Evolutionary conservation across 2,888 invertebrate genomes (phyloP), one percentile per base, ranked within the genome.

Genomic region (Protodeltote pygarga): DNA sequence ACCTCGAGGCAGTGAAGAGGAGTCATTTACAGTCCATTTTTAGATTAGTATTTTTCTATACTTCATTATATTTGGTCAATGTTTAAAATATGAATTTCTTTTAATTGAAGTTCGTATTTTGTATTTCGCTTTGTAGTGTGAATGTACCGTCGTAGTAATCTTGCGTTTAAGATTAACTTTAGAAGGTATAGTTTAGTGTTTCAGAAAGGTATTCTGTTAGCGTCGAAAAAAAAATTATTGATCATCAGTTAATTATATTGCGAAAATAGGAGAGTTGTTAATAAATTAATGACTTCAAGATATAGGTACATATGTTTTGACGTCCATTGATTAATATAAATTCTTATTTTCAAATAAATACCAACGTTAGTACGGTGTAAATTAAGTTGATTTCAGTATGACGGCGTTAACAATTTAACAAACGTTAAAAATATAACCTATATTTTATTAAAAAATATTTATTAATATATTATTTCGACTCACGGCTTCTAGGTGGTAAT

Each of bases 81-180:
- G 51, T 61, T 29, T 52, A 55, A 47, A 65, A 46, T 47, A 53
- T 66, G 38, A 51, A 60, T 64, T 66, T 57, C 13, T 33, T 63
- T 67, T 50, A 31, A 51, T 58, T 61, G 33, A 44, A 50, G 31
- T 44, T 60, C 42, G 46, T 70, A 59, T 67, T 73, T 67, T 50
- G 31, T 65, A 61, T 57, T 64, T 69, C 49, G 75, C 75, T 74
- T 71, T 52, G 73, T 74, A 67, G 71, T 71, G 62, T 75, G 79
- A 75, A 72, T 70, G 82, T 87, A 83, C 85, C 85, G 75, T 89
- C 90, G 65, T 74, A 80, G 82, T 89, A 84, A 88, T 91, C 91
- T 91, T 89, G 71, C 45, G 27, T 34, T 71, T 79, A 81, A 91
- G 91, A 91, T 90, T 88, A 87, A 71, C 83, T 85, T 77, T 75